Conservation (phyloP, 1,140 invertebrate genomes). For the Pseudomyrmex concolor region DNA sequence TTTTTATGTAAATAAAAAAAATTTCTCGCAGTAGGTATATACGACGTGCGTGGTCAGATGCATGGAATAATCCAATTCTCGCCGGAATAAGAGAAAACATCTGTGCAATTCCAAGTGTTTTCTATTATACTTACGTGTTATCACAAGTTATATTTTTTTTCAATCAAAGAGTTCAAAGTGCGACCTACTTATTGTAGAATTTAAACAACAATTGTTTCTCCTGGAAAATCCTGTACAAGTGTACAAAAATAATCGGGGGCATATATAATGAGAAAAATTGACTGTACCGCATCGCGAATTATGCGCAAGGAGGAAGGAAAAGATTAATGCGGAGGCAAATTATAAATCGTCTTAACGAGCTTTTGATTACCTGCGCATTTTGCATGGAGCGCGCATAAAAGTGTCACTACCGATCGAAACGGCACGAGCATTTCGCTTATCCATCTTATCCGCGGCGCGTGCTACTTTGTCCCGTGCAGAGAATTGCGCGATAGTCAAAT, state of each 20-base stretch:
- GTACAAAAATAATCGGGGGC: constrained; percentile 2
- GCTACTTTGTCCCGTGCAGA: not conserved
- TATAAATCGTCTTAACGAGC: constrained; percentile 82
- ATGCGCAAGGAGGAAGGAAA: not conserved
- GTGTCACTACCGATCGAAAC: constrained; percentile 75
- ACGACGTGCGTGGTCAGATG: not conserved
- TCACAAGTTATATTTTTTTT: not conserved
- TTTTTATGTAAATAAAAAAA: not conserved
- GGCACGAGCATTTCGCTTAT: constrained; percentile 59
- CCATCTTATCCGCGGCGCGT: constrained; percentile 54
- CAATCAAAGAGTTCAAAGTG: not conserved
- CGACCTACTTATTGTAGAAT: not conserved
- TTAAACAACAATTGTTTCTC: not conserved
- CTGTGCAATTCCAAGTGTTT: too few species aligned
- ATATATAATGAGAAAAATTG: constrained; percentile 38
- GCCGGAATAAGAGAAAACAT: too few species aligned
- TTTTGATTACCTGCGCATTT: constrained; percentile 79
- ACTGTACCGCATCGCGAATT: not conserved
- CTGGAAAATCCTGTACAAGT: not conserved
- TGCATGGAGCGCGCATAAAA: constrained; percentile 70
- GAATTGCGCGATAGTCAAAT: constrained; percentile 31
- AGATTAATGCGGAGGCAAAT: constrained; percentile 70
- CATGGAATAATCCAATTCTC: not conserved
- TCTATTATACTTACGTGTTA: too few species aligned
- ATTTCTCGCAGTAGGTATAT: not conserved